A percentile compares a stretch with the other conserved stretches of the same genome.
These are phyloP conservation scores for Epizoanthus scotinus DNA, from an alignment of 92 coral and sea anemone genomes.

Conservation along the genomic window DNA sequence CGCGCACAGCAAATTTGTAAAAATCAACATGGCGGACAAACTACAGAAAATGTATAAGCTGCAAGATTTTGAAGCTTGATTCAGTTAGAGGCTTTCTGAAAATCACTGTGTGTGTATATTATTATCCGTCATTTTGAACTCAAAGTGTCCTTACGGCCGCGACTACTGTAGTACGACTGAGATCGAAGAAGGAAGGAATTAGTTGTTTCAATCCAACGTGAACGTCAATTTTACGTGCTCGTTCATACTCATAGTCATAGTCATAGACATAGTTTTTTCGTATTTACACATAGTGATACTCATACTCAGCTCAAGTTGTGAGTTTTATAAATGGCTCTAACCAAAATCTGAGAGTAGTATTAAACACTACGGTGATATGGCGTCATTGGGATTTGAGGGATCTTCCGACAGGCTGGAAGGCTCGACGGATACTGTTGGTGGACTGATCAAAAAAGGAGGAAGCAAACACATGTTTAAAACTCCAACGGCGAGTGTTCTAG, in stretches of 20 bases:
- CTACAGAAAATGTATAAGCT: background rate
- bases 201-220: background rate
- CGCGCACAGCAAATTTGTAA: background rate
- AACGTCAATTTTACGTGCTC: background rate
- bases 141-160: background rate
- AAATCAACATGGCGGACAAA: slow-evolving; percentile 38
- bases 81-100: background rate
- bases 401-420: slow-evolving; percentile 83
- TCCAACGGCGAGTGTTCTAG: slow-evolving; percentile 75
- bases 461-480: slow-evolving; percentile 62
- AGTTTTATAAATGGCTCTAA: background rate
- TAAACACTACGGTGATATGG: background rate
- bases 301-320: background rate
- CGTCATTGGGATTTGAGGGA: slow-evolving; percentile 56
- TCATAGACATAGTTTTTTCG: too few relatives aligned
- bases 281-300: too few relatives aligned
- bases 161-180: too few relatives aligned
- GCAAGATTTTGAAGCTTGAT: background rate
- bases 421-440: slow-evolving; percentile 66
- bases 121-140: background rate
- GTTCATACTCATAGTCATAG: background rate
- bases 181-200: background rate
- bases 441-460: slow-evolving; percentile 66
- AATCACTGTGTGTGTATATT: background rate
- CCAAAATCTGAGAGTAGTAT: background rate